Base-by-base conservation (phyloP, 2,797 vertebrate genomes). In the Siniperca scherzeri region DNA sequence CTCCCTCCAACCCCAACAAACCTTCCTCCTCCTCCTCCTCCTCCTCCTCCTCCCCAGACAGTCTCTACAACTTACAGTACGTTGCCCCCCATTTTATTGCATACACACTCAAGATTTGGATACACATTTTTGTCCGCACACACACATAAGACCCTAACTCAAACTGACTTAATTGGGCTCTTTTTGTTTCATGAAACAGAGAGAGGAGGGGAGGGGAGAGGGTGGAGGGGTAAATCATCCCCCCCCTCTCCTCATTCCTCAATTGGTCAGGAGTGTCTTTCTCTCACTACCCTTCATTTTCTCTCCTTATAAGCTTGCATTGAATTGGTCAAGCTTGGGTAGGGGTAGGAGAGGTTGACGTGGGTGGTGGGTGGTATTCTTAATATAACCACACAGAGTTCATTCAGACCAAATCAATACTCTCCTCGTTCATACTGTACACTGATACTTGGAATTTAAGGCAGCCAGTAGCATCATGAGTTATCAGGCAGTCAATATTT, bases 101-200 rank as follows among this genome's bases (percentile, higher is more conserved):
- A 59, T 76, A 81, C 74, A 78, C 84, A 83, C 79, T 77, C 55
- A 55, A 80, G 65, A 78, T 81, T 82, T 81, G 70, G 82, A 77
- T 77, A 11, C 77, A 82, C 74, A 72, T 78, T 87, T 78, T 79
- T 53, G 11, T 17, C 7, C 78, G 77, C 27, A 85, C 65, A 78
- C 52, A 75, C 70, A 80, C 83, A 88, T 9, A 75, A 91, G 90
- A 94, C 90, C 84, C 83, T 93, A 94, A 94, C 93, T 94, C 92
- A 92, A 93, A 94, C 91, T 90, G 92, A 94, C 94, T 95, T 95
- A 95, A 95, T 95, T 95, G 93, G 91, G 91, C 87, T 92, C 87
- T 93, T 95, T 96, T 94, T 95, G 93, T 95, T 94, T 94, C 80
- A 86, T 83, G 86, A 93, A 94, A 91, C 36, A 27, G 80, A 78